Base-by-base conservation (phyloP, 2,797 vertebrate genomes). In the Pseudochirops cupreus region DNA sequence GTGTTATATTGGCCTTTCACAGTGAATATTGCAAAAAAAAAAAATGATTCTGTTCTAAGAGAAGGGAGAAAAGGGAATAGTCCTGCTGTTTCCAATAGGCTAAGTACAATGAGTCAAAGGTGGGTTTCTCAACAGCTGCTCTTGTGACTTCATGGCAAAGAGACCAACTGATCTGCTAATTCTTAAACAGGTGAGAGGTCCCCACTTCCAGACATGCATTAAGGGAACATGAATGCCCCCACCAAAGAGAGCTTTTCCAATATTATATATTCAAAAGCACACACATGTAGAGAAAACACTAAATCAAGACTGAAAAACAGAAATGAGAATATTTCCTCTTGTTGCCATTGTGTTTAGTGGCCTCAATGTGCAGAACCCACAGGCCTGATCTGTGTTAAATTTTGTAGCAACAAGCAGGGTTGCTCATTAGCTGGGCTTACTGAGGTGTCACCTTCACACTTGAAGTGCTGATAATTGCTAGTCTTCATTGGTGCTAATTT, bases 1-100 rank as follows among this genome's bases (percentile, higher is more conserved):
- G 96, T 97, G 98, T 97, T 96, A 87, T 94, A 97, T 97, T 98
- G 97, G 97, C 96, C 98, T 98, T 98, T 98, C 98, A 97, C 97
- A 97, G 96, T 94, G 98, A 96, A 91, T 96, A 57, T 95, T 97
- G 55, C 92, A 97, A 98, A 97, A 94, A 91, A 39, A 58, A 74
- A 74, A 82, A 82, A 87, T 3, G 97, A 94, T 97, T 97, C 96
- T 3, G 0, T 96, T 98, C 96, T 95, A 95, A 94, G 56, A 92
- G 94, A 96, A 96, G 10, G 31, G 21, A 6, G 28, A 31, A 53
- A 9, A 92, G 33, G 16, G 0, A 0, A 0, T 0, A 95, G 94
- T 95, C 91, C 55, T 94, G 91, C 93, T 93, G 93, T 92, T 97
- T 96, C 98, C 96, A 89, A 62, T 87, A 93, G 94, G 11, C 6